phyloP scores from a whole-genome alignment of 2,797 vertebrate species.

The Poliocrania exsul region DNA sequence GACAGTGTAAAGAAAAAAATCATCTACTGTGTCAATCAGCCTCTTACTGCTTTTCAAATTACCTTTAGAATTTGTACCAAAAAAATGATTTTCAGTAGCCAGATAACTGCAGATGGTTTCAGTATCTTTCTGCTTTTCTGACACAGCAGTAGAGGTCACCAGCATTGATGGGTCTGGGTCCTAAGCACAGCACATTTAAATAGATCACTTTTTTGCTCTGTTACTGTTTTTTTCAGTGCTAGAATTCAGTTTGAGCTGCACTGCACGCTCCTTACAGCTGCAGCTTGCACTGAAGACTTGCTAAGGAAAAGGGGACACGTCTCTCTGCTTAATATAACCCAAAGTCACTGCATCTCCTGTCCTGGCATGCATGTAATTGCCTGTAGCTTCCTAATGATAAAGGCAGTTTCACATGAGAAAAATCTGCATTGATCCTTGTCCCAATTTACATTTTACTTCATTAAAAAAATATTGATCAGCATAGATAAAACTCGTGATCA shows the following conservation, averaged over 20 bases:
- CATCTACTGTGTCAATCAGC: background rate
- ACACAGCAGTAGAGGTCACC: background rate
- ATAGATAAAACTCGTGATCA: conserved; percentile 54
- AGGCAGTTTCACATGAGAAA: conserved; percentile 24
- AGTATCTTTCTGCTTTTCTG: background rate
- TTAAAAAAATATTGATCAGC: conserved; percentile 28
- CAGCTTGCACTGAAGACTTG: conserved; percentile 1
- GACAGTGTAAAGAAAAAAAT: background rate
- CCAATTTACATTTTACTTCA: conserved; percentile 25
- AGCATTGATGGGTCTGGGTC: background rate
- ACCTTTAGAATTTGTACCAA: background rate
- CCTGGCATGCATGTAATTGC: conserved; percentile 35
- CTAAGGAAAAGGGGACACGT: conserved; percentile 17
- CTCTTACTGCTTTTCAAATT: background rate
- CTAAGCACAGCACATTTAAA: background rate
- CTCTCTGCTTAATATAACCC: conserved; percentile 40
- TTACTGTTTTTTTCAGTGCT: background rate
- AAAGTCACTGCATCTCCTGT: conserved; percentile 41
- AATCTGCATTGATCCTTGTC: background rate
- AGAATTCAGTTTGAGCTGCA: background rate
- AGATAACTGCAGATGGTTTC: background rate
- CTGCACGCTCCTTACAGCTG: background rate
- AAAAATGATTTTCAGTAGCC: background rate
- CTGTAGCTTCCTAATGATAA: conserved; percentile 44
- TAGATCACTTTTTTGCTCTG: background rate